phyloP scores from a whole-genome alignment of 2,797 vertebrate species.

The Nannoperca australis region DNA sequence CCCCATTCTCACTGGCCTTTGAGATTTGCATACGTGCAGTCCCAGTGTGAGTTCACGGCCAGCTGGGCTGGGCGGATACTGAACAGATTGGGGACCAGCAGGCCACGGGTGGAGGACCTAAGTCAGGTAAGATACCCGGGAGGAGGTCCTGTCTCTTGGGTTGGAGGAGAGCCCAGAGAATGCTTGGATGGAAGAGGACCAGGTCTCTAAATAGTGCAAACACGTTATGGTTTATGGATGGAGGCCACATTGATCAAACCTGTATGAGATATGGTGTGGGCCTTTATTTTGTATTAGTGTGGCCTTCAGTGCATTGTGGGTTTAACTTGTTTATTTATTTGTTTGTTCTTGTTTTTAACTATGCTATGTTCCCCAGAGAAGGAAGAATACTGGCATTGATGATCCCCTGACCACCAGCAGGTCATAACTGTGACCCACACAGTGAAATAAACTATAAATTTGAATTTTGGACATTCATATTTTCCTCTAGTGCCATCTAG shows the following conservation, averaged over 20 bases:
- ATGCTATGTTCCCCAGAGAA: neutral
- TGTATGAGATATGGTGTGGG: slow-evolving; percentile 1
- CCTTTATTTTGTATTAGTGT: neutral
- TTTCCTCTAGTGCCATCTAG: neutral
- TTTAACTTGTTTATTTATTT: neutral
- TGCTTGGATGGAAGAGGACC: slow-evolving; percentile 43
- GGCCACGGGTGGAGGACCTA: slow-evolving; percentile 71
- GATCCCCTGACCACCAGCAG: neutral
- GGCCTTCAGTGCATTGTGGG: neutral
- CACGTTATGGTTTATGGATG: slow-evolving; percentile 47
- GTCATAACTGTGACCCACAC: neutral
- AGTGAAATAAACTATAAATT: neutral
- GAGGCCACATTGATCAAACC: slow-evolving; percentile 39
- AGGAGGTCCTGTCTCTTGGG: slow-evolving; percentile 62
- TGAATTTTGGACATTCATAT: neutral
- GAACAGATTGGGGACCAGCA: slow-evolving; percentile 86
- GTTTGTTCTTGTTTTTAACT: neutral
- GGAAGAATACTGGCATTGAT: neutral
- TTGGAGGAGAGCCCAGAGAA: slow-evolving; percentile 66
- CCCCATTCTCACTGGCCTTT: slow-evolving; percentile 34
- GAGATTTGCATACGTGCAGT: slow-evolving; percentile 48
- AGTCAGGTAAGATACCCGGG: slow-evolving; percentile 74
- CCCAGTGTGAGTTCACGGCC: slow-evolving; percentile 66
- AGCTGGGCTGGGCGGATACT: slow-evolving; percentile 75
- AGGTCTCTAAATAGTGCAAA: slow-evolving; percentile 76